Base-by-base conservation (phyloP, 2,888 invertebrate genomes). In the Magallana nippona region DNA sequence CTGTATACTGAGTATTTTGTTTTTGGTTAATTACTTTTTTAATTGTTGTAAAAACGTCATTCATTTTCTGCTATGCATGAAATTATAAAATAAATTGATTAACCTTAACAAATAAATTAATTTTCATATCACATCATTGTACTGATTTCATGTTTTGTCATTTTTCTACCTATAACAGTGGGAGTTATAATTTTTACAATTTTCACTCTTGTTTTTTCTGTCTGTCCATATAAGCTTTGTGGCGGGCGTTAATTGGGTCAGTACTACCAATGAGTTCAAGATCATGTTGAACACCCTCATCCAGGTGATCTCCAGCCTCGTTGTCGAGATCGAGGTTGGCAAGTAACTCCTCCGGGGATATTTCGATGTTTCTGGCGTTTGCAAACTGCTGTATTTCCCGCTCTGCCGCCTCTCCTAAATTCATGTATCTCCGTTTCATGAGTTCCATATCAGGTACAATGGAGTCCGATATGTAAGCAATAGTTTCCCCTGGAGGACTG, bases 251-350 rank as follows among this genome's bases (percentile, higher is more conserved):
- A 2, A 91, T 79, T 19, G 90, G 90, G 17, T 88, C 88, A 1
- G 90, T 90, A 82, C 84, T 89, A 13, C 90, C 90, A 22, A 89
- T 82, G 11, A 91, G 86, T 83, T 90, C 90, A 19, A 91, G 83
- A 63, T 87, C 87, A 81, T 90, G 90, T 19, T 83, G 82, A 82
- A 84, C 86, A 86, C 89, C 90, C 56, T 88, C 88, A 1, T 83
- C 84, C 17, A 78, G 32, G 57, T 86, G 86, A 57, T 87, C 86
- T 10, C 83, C 79, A 1, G 58, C 78, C 2, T 79, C 85, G 8
- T 57, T 55, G 2, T 86, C 84, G 2, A 86, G 78, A 27, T 32
- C 1, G 71, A 71, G 71, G 10, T 83, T 80, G 0, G 77, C 57
- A 10, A 17, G 71, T 13, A 88, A 85, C 22, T 89, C 88, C 22